phyloP scores from a whole-genome alignment of 2,113 vertebrate genomes.

The Arothron firmamentum region DNA sequence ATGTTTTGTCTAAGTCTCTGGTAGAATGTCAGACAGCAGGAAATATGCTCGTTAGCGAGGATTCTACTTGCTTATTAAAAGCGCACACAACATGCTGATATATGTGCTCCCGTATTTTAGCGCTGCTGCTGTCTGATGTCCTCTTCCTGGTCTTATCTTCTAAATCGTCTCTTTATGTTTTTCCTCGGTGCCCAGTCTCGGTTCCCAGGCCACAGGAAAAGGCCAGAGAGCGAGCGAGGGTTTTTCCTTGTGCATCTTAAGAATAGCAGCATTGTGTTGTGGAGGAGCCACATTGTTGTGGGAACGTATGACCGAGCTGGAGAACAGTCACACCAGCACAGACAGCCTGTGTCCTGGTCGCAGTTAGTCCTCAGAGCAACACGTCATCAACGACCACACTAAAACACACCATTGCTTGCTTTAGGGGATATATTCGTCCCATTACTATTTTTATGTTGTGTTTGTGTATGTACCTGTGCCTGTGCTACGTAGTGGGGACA shows the following conservation, averaged over 20 bases:
- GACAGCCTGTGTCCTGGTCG: not conserved
- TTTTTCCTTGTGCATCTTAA: constrained; percentile 47
- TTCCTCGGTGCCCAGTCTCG: constrained; percentile 29
- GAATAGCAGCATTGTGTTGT: constrained; percentile 72
- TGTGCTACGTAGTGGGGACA: too few species aligned
- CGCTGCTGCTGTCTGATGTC: not conserved
- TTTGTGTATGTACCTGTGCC: too few species aligned
- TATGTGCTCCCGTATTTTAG: constrained; percentile 6
- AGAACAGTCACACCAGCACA: constrained; percentile 17
- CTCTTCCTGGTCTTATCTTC: not conserved
- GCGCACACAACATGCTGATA: constrained; percentile 1
- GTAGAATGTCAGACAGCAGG: constrained; percentile 43
- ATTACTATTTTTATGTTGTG: too few species aligned
- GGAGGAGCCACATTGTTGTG: constrained; percentile 63
- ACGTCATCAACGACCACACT: too few species aligned
- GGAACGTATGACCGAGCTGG: constrained; percentile 39
- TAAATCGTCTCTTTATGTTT: constrained; percentile 9
- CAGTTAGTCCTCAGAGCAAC: too few species aligned
- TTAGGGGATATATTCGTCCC: too few species aligned
- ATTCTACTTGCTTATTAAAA: constrained; percentile 12
- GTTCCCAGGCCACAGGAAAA: constrained; percentile 68
- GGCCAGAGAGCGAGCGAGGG: constrained; percentile 37
- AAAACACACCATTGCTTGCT: too few species aligned
- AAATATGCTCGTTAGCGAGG: constrained; percentile 36
- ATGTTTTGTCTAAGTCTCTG: constrained; percentile 43